Evolutionary conservation across 1,140 invertebrate genomes (phyloP), one percentile per base, ranked within the genome.

Genomic region (Diplogasteroides magnus): DNA sequence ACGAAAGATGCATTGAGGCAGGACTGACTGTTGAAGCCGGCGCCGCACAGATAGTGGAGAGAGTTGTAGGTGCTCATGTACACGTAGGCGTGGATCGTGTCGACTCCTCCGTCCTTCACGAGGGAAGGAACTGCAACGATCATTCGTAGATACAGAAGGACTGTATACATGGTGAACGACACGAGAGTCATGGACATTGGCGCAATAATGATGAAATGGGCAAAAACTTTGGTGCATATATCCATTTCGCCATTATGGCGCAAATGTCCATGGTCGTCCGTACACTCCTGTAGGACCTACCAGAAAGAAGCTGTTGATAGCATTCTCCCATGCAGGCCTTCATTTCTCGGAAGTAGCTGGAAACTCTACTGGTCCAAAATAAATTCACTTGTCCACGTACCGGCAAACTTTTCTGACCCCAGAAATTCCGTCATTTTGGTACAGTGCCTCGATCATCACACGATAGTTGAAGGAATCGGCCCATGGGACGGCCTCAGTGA

Each of bases 271-370:
- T n/a, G n/a, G n/a, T n/a, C n/a, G n/a, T n/a, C n/a, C n/a, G n/a
- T n/a, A n/a, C n/a, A n/a, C n/a, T n/a, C n/a, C n/a, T n/a, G n/a
- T n/a, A n/a, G 19, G 37, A 19, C 37, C 19, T 48, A 48, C 37
- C 37, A 6, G 6, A 19, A 11, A 48, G 6, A 48, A 19, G 6
- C 37, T 48, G 37, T 48, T 48, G 31, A 48, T 75, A 75, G 55
- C 64, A 37, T 11, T 14, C n/a, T 0, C 68, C 72, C 56, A 74
- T 61, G 60, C 74, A 75, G 14, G 19, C 15, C 25, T 69, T 73
- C 63, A 75, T 74, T 37, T 70, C 61, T 3, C 71, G 71, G 67
- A 75, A 74, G 48, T 73, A 73, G 65, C 74, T 75, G 65, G 26
- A 70, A 31, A 13, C 59, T 23, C 25, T 31, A 23, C 15, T 57